Percentiles rank a stretch among this genome's conserved stretches.
phyloP scores from a whole-genome alignment of 2,113 vertebrate genomes.

The Tragelaphus scriptus region DNA sequence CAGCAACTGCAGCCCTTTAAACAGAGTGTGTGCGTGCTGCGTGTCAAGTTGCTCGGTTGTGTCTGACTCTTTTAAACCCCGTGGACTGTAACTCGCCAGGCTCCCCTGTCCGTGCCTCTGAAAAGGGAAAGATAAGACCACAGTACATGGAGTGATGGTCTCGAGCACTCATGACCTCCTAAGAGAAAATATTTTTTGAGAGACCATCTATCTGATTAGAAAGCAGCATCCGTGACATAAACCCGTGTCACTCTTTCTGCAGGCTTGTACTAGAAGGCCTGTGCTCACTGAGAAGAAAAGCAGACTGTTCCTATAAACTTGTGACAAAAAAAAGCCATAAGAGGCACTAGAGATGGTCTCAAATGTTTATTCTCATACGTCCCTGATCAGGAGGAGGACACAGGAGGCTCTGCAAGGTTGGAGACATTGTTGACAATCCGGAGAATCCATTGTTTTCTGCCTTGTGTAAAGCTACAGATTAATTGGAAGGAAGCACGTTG shows the following conservation, averaged over 20 bases:
- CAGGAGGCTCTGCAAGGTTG: neutral
- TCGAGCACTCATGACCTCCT: neutral
- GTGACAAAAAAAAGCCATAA: neutral
- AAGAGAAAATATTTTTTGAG: neutral
- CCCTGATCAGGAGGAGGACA: neutral
- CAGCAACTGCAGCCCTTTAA: neutral
- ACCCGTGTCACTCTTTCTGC: neutral
- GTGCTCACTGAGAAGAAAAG: neutral
- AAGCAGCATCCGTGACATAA: neutral
- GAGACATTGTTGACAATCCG: neutral
- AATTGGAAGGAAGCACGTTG: neutral
- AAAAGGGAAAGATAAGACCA: neutral
- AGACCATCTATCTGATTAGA: neutral
- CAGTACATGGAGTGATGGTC: accelerated
- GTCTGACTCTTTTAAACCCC: neutral
- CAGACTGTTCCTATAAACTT: neutral
- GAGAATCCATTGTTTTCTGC: neutral
- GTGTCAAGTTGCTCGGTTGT: neutral
- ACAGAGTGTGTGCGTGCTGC: neutral
- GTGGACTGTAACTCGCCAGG: neutral
- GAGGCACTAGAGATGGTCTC: neutral
- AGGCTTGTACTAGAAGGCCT: neutral
- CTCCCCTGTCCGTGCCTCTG: neutral
- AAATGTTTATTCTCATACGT: slow-evolving; percentile 16
- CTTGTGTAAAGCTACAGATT: neutral